These are phyloP conservation scores for Procambarus virginalis DNA, from an alignment of 1,140 invertebrate genomes.

Conservation along the genomic window DNA sequence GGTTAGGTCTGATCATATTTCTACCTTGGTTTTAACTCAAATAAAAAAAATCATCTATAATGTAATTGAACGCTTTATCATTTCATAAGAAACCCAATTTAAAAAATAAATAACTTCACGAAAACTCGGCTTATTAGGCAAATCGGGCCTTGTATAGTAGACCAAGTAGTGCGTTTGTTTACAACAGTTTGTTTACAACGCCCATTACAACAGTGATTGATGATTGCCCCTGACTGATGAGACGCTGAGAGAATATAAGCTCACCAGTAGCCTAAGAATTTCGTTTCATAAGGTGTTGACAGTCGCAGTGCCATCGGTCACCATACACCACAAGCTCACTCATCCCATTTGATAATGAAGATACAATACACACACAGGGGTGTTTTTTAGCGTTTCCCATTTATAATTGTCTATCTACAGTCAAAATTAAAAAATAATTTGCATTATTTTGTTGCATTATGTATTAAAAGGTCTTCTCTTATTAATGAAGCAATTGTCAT, in stretches of 20 bases:
- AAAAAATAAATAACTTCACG: too few relatives aligned
- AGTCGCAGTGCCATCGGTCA: neutral
- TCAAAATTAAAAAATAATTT: neutral
- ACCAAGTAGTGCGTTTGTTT: too few relatives aligned
- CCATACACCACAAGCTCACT: neutral
- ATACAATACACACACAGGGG: neutral
- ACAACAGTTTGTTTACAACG: too few relatives aligned
- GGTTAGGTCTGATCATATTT: too few relatives aligned
- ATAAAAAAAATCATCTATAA: too few relatives aligned
- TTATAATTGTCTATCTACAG: neutral
- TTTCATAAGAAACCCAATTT: too few relatives aligned
- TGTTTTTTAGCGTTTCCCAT: neutral
- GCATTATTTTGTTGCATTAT: neutral
- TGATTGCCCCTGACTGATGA: too few relatives aligned
- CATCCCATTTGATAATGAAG: neutral
- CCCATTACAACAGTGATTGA: too few relatives aligned
- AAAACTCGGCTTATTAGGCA: too few relatives aligned
- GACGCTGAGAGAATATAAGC: neutral
- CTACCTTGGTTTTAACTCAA: too few relatives aligned
- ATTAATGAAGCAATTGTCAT: neutral
- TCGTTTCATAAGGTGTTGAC: neutral
- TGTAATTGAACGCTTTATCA: too few relatives aligned
- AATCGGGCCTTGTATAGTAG: too few relatives aligned
- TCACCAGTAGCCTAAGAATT: neutral
- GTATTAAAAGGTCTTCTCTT: neutral